Base-by-base conservation (phyloP, 2,888 invertebrate species). In the Catocala nupta region DNA sequence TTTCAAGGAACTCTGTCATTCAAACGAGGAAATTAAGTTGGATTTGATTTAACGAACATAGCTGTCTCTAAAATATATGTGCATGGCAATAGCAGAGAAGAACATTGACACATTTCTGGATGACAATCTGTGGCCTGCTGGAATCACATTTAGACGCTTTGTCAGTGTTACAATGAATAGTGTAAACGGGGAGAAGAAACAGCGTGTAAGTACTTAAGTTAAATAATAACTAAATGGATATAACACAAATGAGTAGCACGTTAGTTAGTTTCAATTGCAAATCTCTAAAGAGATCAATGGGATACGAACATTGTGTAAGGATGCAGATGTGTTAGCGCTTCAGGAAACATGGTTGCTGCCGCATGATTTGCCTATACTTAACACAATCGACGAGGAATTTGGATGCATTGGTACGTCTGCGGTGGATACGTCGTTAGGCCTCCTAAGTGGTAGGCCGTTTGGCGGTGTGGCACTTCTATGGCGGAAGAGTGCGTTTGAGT, bases 101-200 rank as follows among this genome's bases (percentile, higher is more conserved):
- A 45, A 55, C 5, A 4, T 58, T 11, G 10, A 55, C 0, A 33
- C 42, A 5, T 65, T 49, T 55, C 16, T 65, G 4, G 49, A 55
- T 47, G 62, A 59, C 8, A 59, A 44, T 12, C 45, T 65, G 5
- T 65, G 65, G 61, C 65, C 65, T 1, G 34, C 55, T 12, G 65
- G 65, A n/a, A 44, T 65, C 25, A 33, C 56, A n/a, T 65, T 65
- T 39, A 43, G 65, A 42, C 60, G 60, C n/a, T 65, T 60, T 57
- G 47, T 65, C 2, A 16, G 60, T 44, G 36, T 51, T 4, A 47
- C 11, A 49, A 34, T 3, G 25, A 25, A 25, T 25, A 25, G 25
- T 25, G 25, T 25, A 3, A 25, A 25, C 25, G 25, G 25, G 1
- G 25, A 25, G 25, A 25, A 25, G 1, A 25, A 25, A 25, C 25